A percentile compares a stretch with the other conserved stretches of the same genome.
phyloP scores from a whole-genome alignment of 2,797 vertebrate species.

The Rachycentron canadum region DNA sequence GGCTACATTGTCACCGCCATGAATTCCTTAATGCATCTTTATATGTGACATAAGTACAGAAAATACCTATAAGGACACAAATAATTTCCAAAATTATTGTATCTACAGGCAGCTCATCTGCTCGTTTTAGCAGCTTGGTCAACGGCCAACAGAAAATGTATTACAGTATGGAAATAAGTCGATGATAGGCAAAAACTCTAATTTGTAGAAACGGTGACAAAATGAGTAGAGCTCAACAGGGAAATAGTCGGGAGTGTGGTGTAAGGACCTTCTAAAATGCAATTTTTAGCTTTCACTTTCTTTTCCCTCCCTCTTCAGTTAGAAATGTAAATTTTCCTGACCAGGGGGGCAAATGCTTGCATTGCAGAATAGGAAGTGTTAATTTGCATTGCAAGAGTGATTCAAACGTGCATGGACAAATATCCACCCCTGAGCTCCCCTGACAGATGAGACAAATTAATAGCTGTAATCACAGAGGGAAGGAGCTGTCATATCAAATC shows the following conservation, averaged over 20 bases:
- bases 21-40: neutral
- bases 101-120: neutral
- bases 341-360: conserved; percentile 36
- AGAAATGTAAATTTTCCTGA: conserved; percentile 48
- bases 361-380: conserved; percentile 52
- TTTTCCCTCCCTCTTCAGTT: conserved; percentile 30
- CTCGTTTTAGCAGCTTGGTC: neutral
- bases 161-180: conserved; percentile 10
- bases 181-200: neutral
- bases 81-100: neutral
- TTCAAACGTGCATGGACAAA: conserved; percentile 64
- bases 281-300: conserved; percentile 4
- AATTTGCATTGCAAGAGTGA: conserved; percentile 61
- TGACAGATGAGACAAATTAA: conserved; percentile 79
- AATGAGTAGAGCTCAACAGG: neutral
- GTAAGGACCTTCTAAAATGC: neutral
- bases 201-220: conserved; percentile 9
- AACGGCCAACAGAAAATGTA: neutral
- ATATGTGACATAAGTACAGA: neutral
- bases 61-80: neutral
- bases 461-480: conserved; percentile 73
- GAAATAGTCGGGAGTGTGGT: neutral
- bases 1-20: neutral
- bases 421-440: conserved; percentile 59
- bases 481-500: conserved; percentile 71